Conservation (phyloP, 2,797 vertebrate species). For the Enteromius afrohamiltoni region DNA sequence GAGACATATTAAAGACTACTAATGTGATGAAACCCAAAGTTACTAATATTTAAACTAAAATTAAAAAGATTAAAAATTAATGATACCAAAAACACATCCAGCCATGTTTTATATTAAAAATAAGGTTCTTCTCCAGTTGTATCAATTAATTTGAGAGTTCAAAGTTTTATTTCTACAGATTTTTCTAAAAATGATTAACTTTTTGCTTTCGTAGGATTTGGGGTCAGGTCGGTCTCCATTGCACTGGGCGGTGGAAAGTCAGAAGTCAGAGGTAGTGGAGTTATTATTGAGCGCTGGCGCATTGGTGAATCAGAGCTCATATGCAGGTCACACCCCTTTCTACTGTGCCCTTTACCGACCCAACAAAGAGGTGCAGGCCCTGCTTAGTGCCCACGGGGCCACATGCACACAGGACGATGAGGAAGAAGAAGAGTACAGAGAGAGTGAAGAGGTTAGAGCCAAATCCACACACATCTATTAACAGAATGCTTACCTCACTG, state of each 20-base stretch:
- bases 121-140: not conserved
- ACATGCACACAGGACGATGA: conserved; percentile 67
- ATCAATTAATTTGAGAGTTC: not conserved
- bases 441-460: conserved; percentile 62
- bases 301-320: conserved; percentile 70
- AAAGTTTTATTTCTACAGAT: not conserved
- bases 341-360: conserved; percentile 76
- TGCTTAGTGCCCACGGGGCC: conserved; percentile 74
- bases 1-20: not conserved
- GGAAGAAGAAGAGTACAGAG: conserved; percentile 52
- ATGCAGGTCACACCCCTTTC: conserved; percentile 76
- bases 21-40: not conserved
- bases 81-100: no score
- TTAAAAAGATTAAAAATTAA: not conserved
- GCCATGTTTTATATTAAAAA: not conserved
- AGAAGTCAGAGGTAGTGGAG: conserved; percentile 68
- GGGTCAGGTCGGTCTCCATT: conserved; percentile 77
- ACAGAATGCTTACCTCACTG: not conserved
- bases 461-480: not conserved
- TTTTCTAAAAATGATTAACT: no score
- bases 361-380: conserved; percentile 63
- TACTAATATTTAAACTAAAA: not conserved
- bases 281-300: conserved; percentile 71
- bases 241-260: conserved; percentile 79
- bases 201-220: conserved; percentile 67